Conservation (phyloP, 2,888 invertebrate genomes). For the Macropis europaea region DNA sequence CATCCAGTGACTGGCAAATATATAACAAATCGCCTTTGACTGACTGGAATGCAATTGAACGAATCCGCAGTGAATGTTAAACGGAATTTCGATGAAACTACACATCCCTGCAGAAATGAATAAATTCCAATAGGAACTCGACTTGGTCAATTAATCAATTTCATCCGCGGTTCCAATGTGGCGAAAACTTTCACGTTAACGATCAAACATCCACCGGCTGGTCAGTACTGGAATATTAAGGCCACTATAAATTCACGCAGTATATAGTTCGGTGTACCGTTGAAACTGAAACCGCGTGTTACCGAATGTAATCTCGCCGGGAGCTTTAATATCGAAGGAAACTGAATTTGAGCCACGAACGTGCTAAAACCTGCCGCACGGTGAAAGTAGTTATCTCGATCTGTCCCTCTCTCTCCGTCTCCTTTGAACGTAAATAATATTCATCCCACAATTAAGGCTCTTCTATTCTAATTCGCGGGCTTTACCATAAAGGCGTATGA, state of each 20-base stretch:
- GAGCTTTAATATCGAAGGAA: conserved; percentile 31
- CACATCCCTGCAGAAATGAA: background rate
- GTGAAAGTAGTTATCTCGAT: background rate
- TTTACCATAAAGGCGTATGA: conserved; percentile 66
- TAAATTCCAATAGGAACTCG: conserved; percentile 4
- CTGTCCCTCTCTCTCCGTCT: conserved; percentile 12
- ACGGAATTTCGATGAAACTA: too few species aligned
- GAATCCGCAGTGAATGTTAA: too few species aligned
- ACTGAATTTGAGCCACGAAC: conserved; percentile 11
- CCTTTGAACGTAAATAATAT: conserved; percentile 70
- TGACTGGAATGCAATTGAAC: too few species aligned
- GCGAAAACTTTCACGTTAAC: conserved; percentile 11
- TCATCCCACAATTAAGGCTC: conserved; percentile 70
- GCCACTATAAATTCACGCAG: conserved; percentile 23
- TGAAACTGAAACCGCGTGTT: conserved; percentile 16
- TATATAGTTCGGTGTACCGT: background rate
- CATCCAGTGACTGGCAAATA: too few species aligned
- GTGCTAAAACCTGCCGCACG: background rate
- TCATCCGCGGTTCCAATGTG: background rate
- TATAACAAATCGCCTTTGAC: too few species aligned
- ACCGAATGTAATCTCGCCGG: conserved; percentile 14
- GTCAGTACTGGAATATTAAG: conserved; percentile 28
- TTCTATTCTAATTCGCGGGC: conserved; percentile 69
- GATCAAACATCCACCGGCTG: conserved; percentile 17
- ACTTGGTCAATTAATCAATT: conserved; percentile 31